A percentile compares a stretch with the other conserved stretches of the same genome.
phyloP scores from a whole-genome alignment of 2,113 vertebrate genomes.

The Chloropsis hardwickii region DNA sequence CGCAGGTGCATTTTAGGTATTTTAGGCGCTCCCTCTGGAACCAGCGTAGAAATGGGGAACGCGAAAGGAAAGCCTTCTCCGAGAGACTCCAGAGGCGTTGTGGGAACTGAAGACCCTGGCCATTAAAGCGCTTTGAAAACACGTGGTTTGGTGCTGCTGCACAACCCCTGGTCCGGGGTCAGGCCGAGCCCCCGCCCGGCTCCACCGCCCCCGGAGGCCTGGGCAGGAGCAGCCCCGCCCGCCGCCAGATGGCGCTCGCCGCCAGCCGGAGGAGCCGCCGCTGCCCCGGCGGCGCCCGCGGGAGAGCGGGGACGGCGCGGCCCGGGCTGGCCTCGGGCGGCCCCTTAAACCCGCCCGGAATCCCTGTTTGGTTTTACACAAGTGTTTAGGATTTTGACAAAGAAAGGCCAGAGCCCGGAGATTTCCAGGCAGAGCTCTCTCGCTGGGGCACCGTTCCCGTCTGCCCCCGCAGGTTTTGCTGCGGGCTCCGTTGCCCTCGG shows the following conservation, averaged over 20 bases:
- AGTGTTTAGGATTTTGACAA: neutral
- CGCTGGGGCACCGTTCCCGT: neutral
- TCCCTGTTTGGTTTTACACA: accelerated
- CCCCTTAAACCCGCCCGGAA: accelerated
- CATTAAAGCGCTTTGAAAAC: neutral
- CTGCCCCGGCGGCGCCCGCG: no score
- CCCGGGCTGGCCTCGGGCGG: no score
- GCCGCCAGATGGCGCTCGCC: slow-evolving; percentile 36
- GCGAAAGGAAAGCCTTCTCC: neutral
- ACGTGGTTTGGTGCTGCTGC: neutral
- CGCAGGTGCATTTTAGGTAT: neutral
- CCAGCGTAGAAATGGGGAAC: neutral
- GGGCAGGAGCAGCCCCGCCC: neutral
- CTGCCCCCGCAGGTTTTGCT: no score
- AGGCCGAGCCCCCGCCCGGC: no score
- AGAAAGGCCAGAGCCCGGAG: no score
- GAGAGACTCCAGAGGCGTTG: neutral
- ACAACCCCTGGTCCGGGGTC: accelerated
- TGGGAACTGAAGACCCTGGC: neutral
- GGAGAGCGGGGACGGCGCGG: accelerated
- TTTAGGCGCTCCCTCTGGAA: neutral
- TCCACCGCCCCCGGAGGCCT: no score
- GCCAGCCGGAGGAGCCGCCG: neutral
- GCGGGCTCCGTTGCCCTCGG: neutral
- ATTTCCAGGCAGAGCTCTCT: neutral